Percentiles rank a stretch among this genome's conserved stretches.
phyloP scores from a whole-genome alignment of 2,797 vertebrate genomes.

The Oreortyx pictus region DNA sequence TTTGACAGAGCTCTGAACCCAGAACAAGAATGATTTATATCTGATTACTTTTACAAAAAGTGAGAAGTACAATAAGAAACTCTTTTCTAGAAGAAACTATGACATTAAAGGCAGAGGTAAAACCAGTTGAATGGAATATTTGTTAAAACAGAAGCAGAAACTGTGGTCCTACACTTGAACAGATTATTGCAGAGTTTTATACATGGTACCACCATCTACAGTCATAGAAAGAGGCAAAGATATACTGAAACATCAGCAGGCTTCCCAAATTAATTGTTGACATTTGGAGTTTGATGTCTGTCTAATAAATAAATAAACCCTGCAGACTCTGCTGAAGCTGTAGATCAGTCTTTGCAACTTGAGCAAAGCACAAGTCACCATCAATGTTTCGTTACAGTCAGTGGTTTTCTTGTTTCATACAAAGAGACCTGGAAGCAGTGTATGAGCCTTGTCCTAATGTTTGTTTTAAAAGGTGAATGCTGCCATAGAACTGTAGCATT shows the following conservation, averaged over 20 bases:
- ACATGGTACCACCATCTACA: not conserved
- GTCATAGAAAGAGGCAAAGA: not conserved
- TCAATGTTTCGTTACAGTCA: not conserved
- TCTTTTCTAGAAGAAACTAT: not conserved
- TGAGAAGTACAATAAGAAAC: not conserved
- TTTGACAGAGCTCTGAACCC: not conserved
- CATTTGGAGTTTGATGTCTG: not conserved
- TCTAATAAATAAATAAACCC: not conserved
- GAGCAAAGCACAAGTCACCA: accelerated
- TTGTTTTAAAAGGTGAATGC: not conserved
- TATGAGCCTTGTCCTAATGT: not conserved
- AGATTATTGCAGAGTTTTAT: not conserved
- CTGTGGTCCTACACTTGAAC: not conserved
- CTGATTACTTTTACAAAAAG: conserved; percentile 14
- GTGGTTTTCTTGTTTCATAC: not conserved
- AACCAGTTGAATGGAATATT: not conserved
- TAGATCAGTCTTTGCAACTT: not conserved
- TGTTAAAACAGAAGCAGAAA: not conserved
- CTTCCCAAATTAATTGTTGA: not conserved
- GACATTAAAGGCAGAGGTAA: not conserved
- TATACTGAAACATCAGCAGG: not conserved
- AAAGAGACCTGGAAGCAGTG: not conserved
- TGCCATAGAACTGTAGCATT: not conserved
- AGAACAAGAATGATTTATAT: not conserved
- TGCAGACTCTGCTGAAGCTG: not conserved